phyloP scores from a whole-genome alignment of 2,113 vertebrate genomes.

The Bos taurus region ARS-UCD2.0 NC_037335.1:83676001-83676500 shows the following conservation, averaged over 20 bases:
- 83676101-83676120: neutral
- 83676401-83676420: neutral
- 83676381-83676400: neutral
- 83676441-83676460: neutral
- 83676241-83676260: neutral
- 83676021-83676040: neutral
- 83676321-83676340: neutral
- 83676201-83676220: neutral
- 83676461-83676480: neutral
- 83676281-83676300: neutral
- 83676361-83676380: neutral
- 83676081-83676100: neutral
- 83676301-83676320: neutral
- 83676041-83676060: neutral
- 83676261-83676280: neutral
- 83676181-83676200: neutral
- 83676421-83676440: neutral
- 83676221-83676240: neutral
- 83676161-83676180: neutral
- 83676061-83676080: neutral
- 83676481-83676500: neutral
- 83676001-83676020: neutral
- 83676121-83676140: neutral
- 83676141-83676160: neutral
- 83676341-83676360: neutral